These are phyloP conservation scores for Agelastica alni DNA, from an alignment of 2,888 invertebrate genomes.

Conservation along the genomic window DNA sequence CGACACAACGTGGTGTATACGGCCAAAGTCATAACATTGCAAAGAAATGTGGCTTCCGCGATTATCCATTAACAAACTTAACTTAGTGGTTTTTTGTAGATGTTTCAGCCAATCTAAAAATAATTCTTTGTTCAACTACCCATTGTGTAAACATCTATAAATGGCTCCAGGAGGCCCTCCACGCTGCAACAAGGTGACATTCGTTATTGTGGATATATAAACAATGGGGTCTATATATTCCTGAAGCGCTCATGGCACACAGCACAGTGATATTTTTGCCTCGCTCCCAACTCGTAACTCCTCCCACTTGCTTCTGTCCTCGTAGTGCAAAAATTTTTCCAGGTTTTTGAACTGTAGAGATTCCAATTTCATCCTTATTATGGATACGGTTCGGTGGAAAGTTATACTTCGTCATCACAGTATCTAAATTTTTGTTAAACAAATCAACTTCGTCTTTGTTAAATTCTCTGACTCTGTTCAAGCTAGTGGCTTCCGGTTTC, in stretches of 20 bases:
- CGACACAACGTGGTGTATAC: constrained; percentile 22
- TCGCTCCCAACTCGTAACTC: constrained; percentile 52
- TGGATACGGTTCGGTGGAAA: constrained; percentile 22
- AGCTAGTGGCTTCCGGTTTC: neutral
- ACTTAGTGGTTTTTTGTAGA: neutral
- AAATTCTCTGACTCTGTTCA: constrained; percentile 12
- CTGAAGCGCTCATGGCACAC: constrained; percentile 51
- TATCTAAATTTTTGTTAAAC: constrained; percentile 21
- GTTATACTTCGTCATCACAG: constrained; percentile 22
- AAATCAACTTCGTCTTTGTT: constrained; percentile 23
- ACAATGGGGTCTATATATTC: constrained; percentile 51
- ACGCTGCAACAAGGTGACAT: constrained; percentile 50
- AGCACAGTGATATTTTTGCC: constrained; percentile 53
- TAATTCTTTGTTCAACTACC: neutral
- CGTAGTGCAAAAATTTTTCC: constrained; percentile 51
- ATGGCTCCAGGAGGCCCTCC: constrained; percentile 52
- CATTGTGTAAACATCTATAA: neutral
- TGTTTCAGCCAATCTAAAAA: constrained; percentile 11
- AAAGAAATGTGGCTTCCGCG: constrained; percentile 40
- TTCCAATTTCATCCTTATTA: constrained; percentile 53
- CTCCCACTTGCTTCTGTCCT: constrained; percentile 53
- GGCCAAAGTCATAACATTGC: constrained; percentile 38
- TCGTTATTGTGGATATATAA: constrained; percentile 55
- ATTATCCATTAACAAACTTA: constrained; percentile 30
- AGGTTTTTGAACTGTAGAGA: constrained; percentile 48